These are phyloP conservation scores for Tenualosa ilisha DNA, from an alignment of 2,797 vertebrate species.

Conservation along the genomic window DNA sequence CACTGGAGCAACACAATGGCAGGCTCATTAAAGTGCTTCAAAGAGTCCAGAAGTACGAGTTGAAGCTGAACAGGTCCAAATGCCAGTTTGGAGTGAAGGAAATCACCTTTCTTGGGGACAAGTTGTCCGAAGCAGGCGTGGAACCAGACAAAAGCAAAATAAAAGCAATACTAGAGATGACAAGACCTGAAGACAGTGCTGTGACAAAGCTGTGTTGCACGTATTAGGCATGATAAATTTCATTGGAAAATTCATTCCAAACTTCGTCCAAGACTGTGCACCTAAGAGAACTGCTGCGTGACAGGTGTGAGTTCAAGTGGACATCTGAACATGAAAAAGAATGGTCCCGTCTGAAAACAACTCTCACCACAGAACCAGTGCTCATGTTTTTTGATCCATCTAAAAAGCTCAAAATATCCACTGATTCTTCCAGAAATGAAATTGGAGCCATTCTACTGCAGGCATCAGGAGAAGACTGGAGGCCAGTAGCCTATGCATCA, in stretches of 20 bases:
- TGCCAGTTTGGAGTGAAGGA: not conserved
- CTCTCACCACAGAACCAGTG: conserved; percentile 35
- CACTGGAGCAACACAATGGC: conserved; percentile 26
- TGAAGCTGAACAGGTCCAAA: not conserved
- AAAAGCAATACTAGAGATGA: conserved; percentile 33
- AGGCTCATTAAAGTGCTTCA: not conserved
- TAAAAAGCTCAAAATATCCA: conserved; percentile 29
- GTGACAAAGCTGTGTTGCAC: conserved; percentile 29
- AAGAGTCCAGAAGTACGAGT: not conserved
- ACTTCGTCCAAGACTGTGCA: conserved; percentile 41
- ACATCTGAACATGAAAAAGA: conserved; percentile 29
- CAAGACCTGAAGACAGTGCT: conserved; percentile 31
- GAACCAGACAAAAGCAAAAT: conserved; percentile 32
- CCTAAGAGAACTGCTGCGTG: conserved; percentile 18
- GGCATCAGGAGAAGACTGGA: no score
- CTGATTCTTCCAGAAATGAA: conserved; percentile 1
- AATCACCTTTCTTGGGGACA: not conserved
- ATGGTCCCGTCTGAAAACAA: conserved; percentile 27
- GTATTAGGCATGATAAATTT: conserved; percentile 44
- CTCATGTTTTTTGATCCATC: conserved; percentile 30
- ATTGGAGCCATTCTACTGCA: no score
- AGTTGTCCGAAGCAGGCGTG: not conserved
- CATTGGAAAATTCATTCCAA: conserved; percentile 47
- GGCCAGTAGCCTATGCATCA: no score
- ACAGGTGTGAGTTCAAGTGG: conserved; percentile 24